Evolutionary conservation across 92 coral and sea anemone genomes (phyloP), one percentile per base, ranked within the genome.

Genomic region (Epizoanthus rinbou): DNA sequence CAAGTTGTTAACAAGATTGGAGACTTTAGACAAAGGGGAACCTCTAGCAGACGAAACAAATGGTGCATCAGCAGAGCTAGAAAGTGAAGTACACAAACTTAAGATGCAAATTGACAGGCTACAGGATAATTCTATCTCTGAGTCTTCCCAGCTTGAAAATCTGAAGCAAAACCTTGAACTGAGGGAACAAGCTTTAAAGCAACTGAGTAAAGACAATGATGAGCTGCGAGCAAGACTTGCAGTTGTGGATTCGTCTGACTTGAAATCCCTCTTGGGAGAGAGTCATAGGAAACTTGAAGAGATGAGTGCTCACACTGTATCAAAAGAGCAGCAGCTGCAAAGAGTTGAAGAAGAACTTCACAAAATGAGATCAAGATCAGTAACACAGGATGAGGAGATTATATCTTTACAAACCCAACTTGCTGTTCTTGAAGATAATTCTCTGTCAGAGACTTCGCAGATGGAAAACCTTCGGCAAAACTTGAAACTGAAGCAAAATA

Each of bases 401-500:
- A 69, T 81, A 10, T 75, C 88, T 47, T 79, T 93, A 54, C 86
- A 69, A 75, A 86, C 85, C 45, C 91, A 85, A 28, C 88, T 93
- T 28, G 95, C 92, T 18, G 72, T 76, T 82, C 83, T 88, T 5
- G 98, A 93, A 80, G 98, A 93, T 63, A 93, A 91, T 69, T 93
- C 98, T 7, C 87, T 91, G 57, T 91, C 98, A 3, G 98, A 93
- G 72, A 86, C 92, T 22, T 91, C 98, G 4, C 91, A 89, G 85
- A 91, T 93, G 75, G 95, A 88, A 76, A 90, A 91, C 76, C 85
- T 96, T 73, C 91, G 76, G 79, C 96, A 93, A 85, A 94, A 91
- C 68, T 85, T 96, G 47, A 91, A 90, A 84, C 80, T 94, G 60
- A 96, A 94, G 81, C 97, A 90, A 73, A 76, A 92, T 59, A 88